Evolutionary conservation across 2,113 vertebrate species (phyloP), one percentile per base, ranked within the genome.

Genomic region (Alectura lathami): DNA sequence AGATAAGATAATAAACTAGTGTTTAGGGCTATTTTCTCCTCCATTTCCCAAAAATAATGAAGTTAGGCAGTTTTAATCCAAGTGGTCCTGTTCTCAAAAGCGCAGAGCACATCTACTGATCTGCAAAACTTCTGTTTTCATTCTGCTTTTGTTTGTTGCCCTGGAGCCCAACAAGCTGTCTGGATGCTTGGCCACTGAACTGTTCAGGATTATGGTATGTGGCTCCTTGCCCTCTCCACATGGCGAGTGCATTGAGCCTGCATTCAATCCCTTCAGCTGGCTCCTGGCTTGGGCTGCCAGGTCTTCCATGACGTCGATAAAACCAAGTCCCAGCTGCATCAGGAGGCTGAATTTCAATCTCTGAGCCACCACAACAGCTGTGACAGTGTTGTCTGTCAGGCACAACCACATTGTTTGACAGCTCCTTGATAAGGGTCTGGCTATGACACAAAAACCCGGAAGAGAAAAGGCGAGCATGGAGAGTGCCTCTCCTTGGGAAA

Each of bases 301-400:
- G 16, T 66, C 62, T 85, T 66, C 36, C 29, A 51, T 22, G 24
- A 22, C 4, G 11, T 27, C 68, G 43, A 64, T 75, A 13, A 13
- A 51, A 66, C 64, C 43, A 72, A 56, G 26, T 78, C 73, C 8
- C 11, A 82, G 81, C 29, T 82, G 20, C 1, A 3, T 36, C 40
- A 45, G 34, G 43, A 48, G 38, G 51, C 6, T 84, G 64, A 64
- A 72, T 86, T 92, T 64, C 66, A 48, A 12, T 67, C 38, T 34
- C 8, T 66, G 53, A 54, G 38, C 59, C 50, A 45, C 75, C 63
- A 82, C 62, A 76, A 48, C 53, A 87, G 53, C 67, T 82, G 68
- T 2, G 21, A 16, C 18, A 21, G 2, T 77, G 63, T 0, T 1
- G 56, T 70, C 18, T 0, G 2, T 34, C 63, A 78, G 3, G 1